Base-by-base conservation (phyloP, 2,113 vertebrate species). In the Dolichotis patagonum region DNA sequence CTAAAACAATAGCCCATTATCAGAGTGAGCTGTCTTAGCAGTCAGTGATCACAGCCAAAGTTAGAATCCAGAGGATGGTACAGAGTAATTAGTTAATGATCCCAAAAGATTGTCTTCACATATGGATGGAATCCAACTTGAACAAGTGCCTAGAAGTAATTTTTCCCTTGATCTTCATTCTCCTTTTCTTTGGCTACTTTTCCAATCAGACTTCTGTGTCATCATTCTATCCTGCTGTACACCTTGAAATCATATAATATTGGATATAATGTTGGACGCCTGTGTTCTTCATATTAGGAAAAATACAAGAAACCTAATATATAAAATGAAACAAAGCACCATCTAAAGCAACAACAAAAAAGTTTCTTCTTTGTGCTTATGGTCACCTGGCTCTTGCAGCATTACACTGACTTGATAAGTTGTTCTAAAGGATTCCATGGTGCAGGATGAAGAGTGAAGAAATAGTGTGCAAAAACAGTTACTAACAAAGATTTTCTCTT, bases 41-140 rank as follows among this genome's bases (percentile, higher is more conserved):
- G 38, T 86, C 63, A 83, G 11, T 85, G 46, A 84, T 86, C 46
- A 89, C 60, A 84, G 58, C 54, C 69, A 94, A 90, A 63, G 11
- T 92, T 71, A 75, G 62, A 92, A 95, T 85, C 41, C 77, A 92
- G 71, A 95, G 28, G 41, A 90, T 38, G 10, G 19, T 77, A 7
- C 16, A 90, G 84, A 93, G 38, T 77, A 93, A 92, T 95, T 87
- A 83, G 77, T 69, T 85, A 87, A 71, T 93, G 43, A 93, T 88
- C n/a, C 14, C 52, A 69, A 4, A 52, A 41, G 5, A 8, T 65
- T 88, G 9, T 11, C 87, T 86, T 96, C 38, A 2, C 87, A 54
- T 80, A 52, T 88, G 94, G 63, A 81, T 20, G 46, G 17, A 69
- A 81, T 43, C 38, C 83, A 93, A 35, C 49, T 96, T 85, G 94